Percentiles rank a stretch among this genome's conserved stretches.
These are phyloP conservation scores for Lagodon rhomboides DNA, from an alignment of 2,797 vertebrate species.

Conservation along the genomic window DNA sequence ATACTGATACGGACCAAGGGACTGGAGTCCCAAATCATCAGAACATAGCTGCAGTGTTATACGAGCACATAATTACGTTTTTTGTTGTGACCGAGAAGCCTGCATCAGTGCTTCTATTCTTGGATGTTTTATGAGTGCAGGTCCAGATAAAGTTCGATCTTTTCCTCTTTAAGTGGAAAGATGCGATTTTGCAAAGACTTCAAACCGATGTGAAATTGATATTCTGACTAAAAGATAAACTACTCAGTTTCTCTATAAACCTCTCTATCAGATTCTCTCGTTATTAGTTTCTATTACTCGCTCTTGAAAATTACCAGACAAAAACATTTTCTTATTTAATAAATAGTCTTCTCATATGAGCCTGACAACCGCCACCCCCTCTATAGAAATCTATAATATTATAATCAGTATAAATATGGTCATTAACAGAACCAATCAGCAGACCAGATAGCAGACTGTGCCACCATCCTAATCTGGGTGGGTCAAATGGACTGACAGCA, in stretches of 20 bases:
- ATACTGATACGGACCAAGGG: conserved; percentile 27
- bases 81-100: conserved; percentile 26
- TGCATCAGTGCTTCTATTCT: conserved; percentile 34
- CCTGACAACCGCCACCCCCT: conserved; percentile 28
- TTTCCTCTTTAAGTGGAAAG: conserved; percentile 36
- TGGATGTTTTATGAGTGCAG: conserved; percentile 32
- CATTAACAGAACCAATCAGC: conserved; percentile 73
- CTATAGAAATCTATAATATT: conserved; percentile 58
- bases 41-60: conserved; percentile 25
- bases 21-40: conserved; percentile 12
- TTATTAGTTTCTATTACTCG: conserved; percentile 57
- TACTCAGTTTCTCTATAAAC: conserved; percentile 41
- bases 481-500: conserved; percentile 65
- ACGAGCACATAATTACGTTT: conserved; percentile 39
- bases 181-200: conserved; percentile 48
- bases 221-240: conserved; percentile 68
- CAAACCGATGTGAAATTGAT: conserved; percentile 55
- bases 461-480: conserved; percentile 70
- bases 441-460: conserved; percentile 45
- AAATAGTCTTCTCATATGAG: conserved; percentile 40
- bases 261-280: conserved; percentile 44
- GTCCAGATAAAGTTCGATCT: conserved; percentile 33
- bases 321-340: conserved; percentile 27
- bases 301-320: conserved; percentile 39
- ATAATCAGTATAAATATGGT: conserved; percentile 72